These are phyloP conservation scores for Mamestra brassicae DNA, from an alignment of 2,888 invertebrate genomes.

Conservation along the genomic window DNA sequence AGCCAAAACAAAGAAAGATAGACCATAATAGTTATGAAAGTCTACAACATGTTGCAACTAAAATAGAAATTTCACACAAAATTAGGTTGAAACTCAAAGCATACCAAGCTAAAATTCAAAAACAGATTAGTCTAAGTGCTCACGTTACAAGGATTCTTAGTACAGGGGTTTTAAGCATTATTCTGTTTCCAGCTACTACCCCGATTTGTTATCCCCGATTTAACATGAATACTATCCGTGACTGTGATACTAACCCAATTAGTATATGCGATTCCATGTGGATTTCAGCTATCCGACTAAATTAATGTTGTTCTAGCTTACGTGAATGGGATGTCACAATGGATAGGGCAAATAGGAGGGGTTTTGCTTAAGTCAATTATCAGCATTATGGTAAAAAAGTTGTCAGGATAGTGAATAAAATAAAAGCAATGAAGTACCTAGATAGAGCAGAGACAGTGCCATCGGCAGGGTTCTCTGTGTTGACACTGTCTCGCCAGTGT, in stretches of 20 bases:
- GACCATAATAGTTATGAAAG: not conserved
- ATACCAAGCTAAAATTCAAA: conserved; percentile 17
- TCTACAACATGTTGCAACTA: not conserved
- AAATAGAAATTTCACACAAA: conserved; percentile 16
- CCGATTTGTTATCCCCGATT: conserved; percentile 14
- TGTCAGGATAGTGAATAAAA: not conserved
- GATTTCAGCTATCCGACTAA: conserved; percentile 18
- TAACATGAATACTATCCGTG: conserved; percentile 24
- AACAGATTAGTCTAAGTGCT: conserved; percentile 19
- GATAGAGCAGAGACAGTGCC: not conserved
- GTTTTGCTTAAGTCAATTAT: not conserved
- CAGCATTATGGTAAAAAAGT: not conserved
- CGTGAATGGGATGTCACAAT: not conserved
- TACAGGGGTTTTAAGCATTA: conserved; percentile 7
- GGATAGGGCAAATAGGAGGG: not conserved
- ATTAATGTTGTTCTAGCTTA: not conserved
- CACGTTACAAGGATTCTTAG: conserved; percentile 16
- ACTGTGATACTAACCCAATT: conserved; percentile 43
- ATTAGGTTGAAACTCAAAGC: conserved; percentile 16
- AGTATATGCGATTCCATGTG: conserved; percentile 15
- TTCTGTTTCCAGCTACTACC: conserved; percentile 7
- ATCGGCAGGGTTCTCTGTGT: not conserved
- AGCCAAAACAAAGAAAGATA: not conserved
- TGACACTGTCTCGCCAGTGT: not conserved
- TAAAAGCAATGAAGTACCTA: not conserved